phyloP scores from a whole-genome alignment of 2,113 vertebrate genomes.

The Nothocercus nigrocapillus region DNA sequence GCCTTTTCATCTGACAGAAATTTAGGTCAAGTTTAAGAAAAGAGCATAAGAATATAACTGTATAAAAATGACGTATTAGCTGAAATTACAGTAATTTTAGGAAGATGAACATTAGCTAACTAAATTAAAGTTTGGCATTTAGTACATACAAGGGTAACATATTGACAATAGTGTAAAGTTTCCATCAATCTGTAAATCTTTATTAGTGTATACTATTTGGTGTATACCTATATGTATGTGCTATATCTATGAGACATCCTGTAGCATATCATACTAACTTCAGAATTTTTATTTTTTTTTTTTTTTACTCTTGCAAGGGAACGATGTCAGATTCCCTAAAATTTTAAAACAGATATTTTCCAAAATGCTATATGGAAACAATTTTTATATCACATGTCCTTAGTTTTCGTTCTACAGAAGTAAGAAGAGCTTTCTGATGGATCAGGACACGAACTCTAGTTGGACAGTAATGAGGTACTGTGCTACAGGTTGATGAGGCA shows the following conservation, averaged over 20 bases:
- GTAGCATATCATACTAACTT: neutral
- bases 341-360: neutral
- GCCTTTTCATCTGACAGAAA: neutral
- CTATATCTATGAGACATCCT: neutral
- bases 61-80: neutral
- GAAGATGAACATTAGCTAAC: neutral
- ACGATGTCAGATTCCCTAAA: neutral
- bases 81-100: neutral
- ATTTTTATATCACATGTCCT: neutral
- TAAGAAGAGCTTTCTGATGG: neutral
- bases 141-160: neutral
- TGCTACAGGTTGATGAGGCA: neutral
- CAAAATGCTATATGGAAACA: neutral
- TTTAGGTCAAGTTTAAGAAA: neutral
- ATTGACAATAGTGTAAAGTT: neutral
- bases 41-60: neutral
- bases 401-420: neutral
- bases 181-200: neutral
- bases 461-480: neutral
- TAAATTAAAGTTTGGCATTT: neutral
- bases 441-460: neutral
- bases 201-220: neutral
- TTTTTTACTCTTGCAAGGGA: neutral
- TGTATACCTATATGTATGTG: neutral
- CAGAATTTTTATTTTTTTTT: neutral